A percentile compares a stretch with the other conserved stretches of the same genome.
Evolutionary conservation across 2,113 vertebrate genomes (phyloP).

Genomic region (rabbit (Oryctolagus cuniculus)): mOryCun1.1 NC_091437.1:45329001-45329500

Average conservation of each 20-base stretch:
- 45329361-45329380: neutral
- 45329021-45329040: slow-evolving; percentile 38
- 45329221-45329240: slow-evolving; percentile 78
- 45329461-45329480: neutral
- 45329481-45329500: neutral
- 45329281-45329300: neutral
- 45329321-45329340: neutral
- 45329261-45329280: slow-evolving; percentile 68
- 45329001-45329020: neutral
- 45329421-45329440: slow-evolving; percentile 22
- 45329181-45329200: slow-evolving; percentile 73
- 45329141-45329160: slow-evolving; percentile 81
- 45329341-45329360: neutral
- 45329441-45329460: neutral
- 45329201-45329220: slow-evolving; percentile 77
- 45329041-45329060: slow-evolving; percentile 52
- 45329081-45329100: slow-evolving; percentile 62
- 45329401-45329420: neutral
- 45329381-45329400: neutral
- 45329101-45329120: slow-evolving; percentile 76
- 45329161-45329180: slow-evolving; percentile 76
- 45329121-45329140: slow-evolving; percentile 77
- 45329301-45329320: slow-evolving; percentile 9
- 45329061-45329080: slow-evolving; percentile 65
- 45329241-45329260: slow-evolving; percentile 74